Percentiles rank a stretch among this genome's conserved stretches.
These are phyloP conservation scores for Tipula helvola DNA, from an alignment of 2,888 invertebrate genomes.

Conservation along the genomic window DNA sequence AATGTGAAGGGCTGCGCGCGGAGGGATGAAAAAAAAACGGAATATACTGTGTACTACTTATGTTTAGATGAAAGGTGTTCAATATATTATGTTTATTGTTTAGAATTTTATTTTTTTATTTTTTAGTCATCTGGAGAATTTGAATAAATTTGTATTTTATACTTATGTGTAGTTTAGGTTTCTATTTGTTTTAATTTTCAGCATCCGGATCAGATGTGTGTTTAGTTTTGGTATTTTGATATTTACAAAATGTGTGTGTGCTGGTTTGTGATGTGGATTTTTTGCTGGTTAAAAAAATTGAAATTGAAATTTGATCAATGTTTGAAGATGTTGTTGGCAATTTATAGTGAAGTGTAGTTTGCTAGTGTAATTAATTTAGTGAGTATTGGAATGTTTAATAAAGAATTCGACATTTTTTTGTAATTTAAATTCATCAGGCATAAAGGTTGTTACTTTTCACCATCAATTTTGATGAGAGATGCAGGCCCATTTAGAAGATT, in stretches of 20 bases:
- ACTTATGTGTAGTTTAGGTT: not conserved
- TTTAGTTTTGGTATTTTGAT: not conserved
- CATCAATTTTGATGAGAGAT: too few relatives aligned
- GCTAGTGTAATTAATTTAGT: too few relatives aligned
- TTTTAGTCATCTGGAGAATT: not conserved
- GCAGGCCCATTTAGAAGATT: too few relatives aligned
- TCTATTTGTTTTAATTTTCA: not conserved
- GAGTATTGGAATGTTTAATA: too few relatives aligned
- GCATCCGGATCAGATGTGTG: not conserved
- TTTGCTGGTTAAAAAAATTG: not conserved
- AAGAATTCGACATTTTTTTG: too few relatives aligned
- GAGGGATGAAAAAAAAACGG: not conserved
- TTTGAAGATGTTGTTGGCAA: too few relatives aligned
- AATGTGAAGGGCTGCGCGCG: not conserved
- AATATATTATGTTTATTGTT: not conserved
- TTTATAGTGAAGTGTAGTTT: too few relatives aligned
- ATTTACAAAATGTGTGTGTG: not conserved
- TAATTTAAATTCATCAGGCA: too few relatives aligned
- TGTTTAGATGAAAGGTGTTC: slow-evolving; percentile 4
- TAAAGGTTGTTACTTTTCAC: too few relatives aligned
- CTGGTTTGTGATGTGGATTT: not conserved
- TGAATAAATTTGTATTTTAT: not conserved
- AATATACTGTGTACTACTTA: not conserved
- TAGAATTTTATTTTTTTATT: not conserved
- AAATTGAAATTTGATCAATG: not conserved